phyloP scores from a whole-genome alignment of 2,797 vertebrate species.

The Gallinago stenura region DNA sequence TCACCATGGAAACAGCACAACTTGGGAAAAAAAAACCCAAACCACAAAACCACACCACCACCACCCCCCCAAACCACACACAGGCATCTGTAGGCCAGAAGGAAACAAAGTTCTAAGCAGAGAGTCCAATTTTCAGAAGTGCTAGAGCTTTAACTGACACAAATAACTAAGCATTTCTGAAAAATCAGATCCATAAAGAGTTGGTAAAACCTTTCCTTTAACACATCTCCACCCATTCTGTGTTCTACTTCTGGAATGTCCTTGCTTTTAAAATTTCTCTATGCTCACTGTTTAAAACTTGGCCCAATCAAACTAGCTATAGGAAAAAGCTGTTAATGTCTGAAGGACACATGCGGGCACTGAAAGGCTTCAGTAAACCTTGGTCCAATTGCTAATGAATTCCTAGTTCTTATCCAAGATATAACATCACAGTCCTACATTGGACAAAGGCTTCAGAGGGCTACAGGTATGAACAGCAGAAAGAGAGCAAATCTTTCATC shows the following conservation, averaged over 20 bases:
- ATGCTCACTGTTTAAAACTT: constrained; percentile 26
- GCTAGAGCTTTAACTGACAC: background rate
- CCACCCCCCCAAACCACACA: background rate
- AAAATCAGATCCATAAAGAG: background rate
- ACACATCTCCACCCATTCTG: constrained; percentile 11
- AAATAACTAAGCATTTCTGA: background rate
- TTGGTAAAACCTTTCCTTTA: background rate
- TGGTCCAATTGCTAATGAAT: constrained; percentile 41
- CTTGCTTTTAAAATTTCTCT: constrained; percentile 25
- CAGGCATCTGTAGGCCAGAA: background rate
- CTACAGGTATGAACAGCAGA: background rate
- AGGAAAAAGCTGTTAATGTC: constrained; percentile 68
- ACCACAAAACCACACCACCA: background rate
- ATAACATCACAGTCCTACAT: background rate
- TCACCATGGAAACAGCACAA: background rate
- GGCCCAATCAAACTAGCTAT: constrained; percentile 21
- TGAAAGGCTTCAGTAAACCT: background rate
- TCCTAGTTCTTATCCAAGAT: constrained; percentile 46
- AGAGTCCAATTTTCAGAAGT: background rate
- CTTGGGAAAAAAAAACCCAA: background rate
- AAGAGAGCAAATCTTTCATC: background rate
- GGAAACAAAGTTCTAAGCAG: background rate
- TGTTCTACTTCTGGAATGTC: constrained; percentile 32
- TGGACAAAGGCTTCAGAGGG: background rate
- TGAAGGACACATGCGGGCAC: background rate